Conservation (phyloP, 2,113 vertebrate species). For the Tragulus kanchil region DNA sequence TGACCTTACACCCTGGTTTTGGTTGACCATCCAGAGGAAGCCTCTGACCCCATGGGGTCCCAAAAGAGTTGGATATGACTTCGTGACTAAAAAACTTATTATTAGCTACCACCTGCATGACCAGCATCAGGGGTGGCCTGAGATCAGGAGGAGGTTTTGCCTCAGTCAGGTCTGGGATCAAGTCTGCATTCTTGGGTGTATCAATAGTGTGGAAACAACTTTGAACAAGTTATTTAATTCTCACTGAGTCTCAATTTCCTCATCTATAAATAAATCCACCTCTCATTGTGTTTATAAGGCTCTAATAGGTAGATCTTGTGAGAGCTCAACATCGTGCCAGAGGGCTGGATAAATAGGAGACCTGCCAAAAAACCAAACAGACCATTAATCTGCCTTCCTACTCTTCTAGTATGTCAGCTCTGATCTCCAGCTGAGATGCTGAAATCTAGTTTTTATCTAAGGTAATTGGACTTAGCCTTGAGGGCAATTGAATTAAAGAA, state of each 20-base stretch:
- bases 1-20: neutral
- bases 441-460: neutral
- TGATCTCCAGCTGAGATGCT: neutral
- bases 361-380: neutral
- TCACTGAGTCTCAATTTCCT: neutral
- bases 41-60: neutral
- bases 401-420: neutral
- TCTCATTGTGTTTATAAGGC: neutral
- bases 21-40: neutral
- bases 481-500: slow-evolving; percentile 29
- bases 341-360: neutral
- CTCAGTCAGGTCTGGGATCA: no score
- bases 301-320: neutral
- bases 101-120: no score
- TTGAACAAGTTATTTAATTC: neutral
- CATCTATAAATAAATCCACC: neutral
- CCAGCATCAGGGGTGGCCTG: no score
- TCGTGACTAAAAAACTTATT: no score
- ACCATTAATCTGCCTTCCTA: neutral
- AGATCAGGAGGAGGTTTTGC: no score
- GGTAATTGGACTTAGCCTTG: slow-evolving; percentile 19
- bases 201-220: neutral
- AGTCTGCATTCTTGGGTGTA: neutral
- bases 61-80: no score
- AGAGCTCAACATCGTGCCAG: neutral